Conservation (phyloP, 23 tunicate genomes). For the Ascidia mentula region DNA sequence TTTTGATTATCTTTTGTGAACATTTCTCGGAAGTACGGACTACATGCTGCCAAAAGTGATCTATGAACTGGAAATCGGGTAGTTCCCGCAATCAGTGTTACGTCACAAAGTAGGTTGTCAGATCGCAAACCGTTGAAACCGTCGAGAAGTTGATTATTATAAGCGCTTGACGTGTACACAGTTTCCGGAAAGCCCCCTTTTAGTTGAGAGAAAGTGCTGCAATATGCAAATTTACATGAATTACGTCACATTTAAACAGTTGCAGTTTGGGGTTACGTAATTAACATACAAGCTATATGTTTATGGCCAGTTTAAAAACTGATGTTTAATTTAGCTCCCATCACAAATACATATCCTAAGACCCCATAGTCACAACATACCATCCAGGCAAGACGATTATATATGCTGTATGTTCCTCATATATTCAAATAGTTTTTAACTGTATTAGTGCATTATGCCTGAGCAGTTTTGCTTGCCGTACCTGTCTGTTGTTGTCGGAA, state of each 20-base stretch:
- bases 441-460: too few relatives aligned
- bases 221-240: too few relatives aligned
- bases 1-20: constrained; percentile 93
- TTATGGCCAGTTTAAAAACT: too few relatives aligned
- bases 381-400: too few relatives aligned
- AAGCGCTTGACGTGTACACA: constrained; percentile 83
- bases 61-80: constrained; percentile 92
- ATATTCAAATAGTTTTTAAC: too few relatives aligned
- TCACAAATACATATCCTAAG: too few relatives aligned
- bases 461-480: constrained; percentile 19
- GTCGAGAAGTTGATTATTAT: constrained; percentile 73
- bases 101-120: constrained; percentile 85
- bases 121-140: constrained; percentile 86
- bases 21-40: constrained; percentile 94
- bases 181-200: constrained; percentile 78
- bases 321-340: too few relatives aligned
- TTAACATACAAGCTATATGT: too few relatives aligned
- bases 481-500: constrained; percentile 88
- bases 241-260: too few relatives aligned
- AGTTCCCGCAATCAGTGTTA: constrained; percentile 92
- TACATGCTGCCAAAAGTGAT: constrained; percentile 92
- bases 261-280: too few relatives aligned
- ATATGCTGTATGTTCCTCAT: too few relatives aligned
- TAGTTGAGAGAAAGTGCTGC: constrained; percentile 8
- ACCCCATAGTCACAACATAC: too few relatives aligned